Base-by-base conservation (phyloP, 2,113 vertebrate species). In the Mesoclemmys tuberculata region DNA sequence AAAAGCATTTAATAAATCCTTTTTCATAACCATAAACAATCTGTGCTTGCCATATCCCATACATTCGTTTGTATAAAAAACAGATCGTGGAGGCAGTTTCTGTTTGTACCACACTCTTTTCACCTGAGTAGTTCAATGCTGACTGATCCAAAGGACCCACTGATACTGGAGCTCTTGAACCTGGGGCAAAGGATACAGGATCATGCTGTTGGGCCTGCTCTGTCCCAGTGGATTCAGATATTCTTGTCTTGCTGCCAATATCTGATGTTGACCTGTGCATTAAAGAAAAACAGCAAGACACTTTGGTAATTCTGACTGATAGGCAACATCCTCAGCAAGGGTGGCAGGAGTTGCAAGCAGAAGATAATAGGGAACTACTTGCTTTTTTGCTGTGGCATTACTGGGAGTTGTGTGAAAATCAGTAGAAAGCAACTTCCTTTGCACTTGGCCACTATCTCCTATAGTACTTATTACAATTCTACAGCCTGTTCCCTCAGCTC, bases 51-150 rank as follows among this genome's bases (percentile, higher is more conserved):
- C 89, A 9, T 38, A 92, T 41, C 29, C 2, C 52, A 64, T 51
- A 27, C 10, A 16, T 82, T 91, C 10, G 51, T 77, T 86, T 82
- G 8, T 11, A 91, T 5, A 78, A 64, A 90, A 89, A 92, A 89
- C 41, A 86, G 85, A 84, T 55, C 10, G 2, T 13, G 29, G n/a
- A 83, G 14, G 71, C 84, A 56, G 81, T 38, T 9, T 93, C 18
- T 92, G 80, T 31, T 91, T 22, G 14, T 51, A 55, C 84, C 86
- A 84, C 46, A 16, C 29, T 88, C 91, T 88, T 61, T 90, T 97
- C 92, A 99, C 99, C 99, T 99, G 99, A 99, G 99, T 99, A 99
- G 98, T 99, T 99, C 97, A 98, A 98, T 97, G 99, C 97, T 55
- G 99, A 98, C 95, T 99, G 99, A 95, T 99, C 99, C 84, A 99